Percentiles rank a stretch among this genome's conserved stretches.
These are phyloP conservation scores for Dynastes tityus DNA, from an alignment of 2,888 invertebrate species.

Conservation along the genomic window DNA sequence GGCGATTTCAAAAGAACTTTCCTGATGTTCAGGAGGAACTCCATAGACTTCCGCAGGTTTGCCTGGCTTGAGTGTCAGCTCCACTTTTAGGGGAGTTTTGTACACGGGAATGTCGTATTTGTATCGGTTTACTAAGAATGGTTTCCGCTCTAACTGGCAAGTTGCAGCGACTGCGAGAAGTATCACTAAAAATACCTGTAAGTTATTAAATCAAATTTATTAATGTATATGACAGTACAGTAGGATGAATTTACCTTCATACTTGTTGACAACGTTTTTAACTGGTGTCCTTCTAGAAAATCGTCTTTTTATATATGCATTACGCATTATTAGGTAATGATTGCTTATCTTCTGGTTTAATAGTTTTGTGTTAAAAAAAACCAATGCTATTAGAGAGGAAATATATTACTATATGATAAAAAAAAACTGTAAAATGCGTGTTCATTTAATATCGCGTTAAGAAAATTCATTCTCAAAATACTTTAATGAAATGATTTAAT, in stretches of 20 bases:
- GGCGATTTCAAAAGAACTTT: neutral
- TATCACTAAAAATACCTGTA: constrained; percentile 15
- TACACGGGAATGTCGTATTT: constrained; percentile 26
- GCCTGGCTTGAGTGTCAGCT: neutral
- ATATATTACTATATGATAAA: neutral
- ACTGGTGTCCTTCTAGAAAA: neutral
- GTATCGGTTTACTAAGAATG: constrained; percentile 19
- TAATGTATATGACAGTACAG: no score
- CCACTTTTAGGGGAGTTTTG: neutral
- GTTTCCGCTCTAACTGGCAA: neutral
- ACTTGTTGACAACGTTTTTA: neutral
- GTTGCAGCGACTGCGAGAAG: constrained; percentile 9
- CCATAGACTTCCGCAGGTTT: constrained; percentile 25
- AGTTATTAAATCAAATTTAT: constrained; percentile 5
- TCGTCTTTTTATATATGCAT: constrained; percentile 35
- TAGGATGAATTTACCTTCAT: constrained; percentile 20
- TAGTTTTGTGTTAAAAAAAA: constrained; percentile 7
- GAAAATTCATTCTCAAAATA: no score
- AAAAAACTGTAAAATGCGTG: no score
- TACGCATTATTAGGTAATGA: constrained; percentile 34
- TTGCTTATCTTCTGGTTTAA: constrained; percentile 13
- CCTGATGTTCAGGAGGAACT: constrained; percentile 13
- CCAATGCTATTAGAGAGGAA: neutral
- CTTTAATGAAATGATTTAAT: no score
- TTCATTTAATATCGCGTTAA: no score